Percentiles rank a stretch among this genome's conserved stretches.
These are phyloP conservation scores for Agapostemon virescens DNA, from an alignment of 2,888 invertebrate species.

Conservation along the genomic window DNA sequence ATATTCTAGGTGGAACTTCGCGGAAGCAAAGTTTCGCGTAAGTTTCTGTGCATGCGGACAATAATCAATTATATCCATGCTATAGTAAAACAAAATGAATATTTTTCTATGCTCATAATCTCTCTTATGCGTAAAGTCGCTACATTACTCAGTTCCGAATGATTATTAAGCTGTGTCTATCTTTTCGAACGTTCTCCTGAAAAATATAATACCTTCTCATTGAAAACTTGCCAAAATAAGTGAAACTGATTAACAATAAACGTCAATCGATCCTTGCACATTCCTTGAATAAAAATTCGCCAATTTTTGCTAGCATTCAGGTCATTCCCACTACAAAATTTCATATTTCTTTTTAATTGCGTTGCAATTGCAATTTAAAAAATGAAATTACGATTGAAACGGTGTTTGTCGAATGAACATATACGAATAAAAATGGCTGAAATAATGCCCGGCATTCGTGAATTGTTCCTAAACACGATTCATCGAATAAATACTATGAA, in stretches of 20 bases:
- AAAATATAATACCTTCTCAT: not conserved
- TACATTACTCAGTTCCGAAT: not conserved
- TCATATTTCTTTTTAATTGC: not conserved
- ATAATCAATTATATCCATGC: not conserved
- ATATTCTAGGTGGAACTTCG: constrained; percentile 12
- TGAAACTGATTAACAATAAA: not conserved
- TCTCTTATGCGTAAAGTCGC: not conserved
- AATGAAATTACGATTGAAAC: not conserved
- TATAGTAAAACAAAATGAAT: not conserved
- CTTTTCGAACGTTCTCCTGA: not conserved
- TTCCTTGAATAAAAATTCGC: no score
- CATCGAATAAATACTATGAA: not conserved
- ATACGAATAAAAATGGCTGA: not conserved
- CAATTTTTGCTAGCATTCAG: not conserved
- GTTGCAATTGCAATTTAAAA: not conserved
- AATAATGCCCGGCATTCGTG: not conserved
- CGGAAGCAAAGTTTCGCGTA: not conserved
- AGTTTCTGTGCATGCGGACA: not conserved
- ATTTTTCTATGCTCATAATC: not conserved
- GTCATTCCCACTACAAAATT: not conserved
- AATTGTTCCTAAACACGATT: not conserved
- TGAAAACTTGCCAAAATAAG: not conserved
- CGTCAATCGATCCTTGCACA: no score
- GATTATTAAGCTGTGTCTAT: not conserved
- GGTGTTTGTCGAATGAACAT: not conserved